Evolutionary conservation across 2,113 vertebrate genomes (phyloP).

Genomic region (Tenrec ecaudatus): DNA sequence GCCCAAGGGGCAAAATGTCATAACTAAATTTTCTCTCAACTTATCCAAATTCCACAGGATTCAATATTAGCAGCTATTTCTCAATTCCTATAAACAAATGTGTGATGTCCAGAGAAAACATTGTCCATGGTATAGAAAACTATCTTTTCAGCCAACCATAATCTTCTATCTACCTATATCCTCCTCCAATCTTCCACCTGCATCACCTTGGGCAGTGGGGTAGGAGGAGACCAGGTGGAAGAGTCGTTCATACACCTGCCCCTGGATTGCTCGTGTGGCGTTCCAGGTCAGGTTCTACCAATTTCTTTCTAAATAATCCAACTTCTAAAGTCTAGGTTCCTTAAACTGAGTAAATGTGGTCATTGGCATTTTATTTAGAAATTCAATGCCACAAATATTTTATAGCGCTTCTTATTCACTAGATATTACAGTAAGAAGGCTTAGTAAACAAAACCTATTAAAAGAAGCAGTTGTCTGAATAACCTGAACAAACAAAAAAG

Average conservation of each 20-base stretch:
- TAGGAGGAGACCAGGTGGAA: background rate
- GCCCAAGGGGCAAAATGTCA: background rate
- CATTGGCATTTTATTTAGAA: slow-evolving; percentile 22
- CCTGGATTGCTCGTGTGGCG: rapidly evolving
- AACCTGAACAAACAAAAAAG: background rate
- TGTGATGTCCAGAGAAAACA: background rate
- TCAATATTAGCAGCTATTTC: background rate
- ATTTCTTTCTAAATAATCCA: background rate
- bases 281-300: background rate
- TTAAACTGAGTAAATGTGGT: background rate
- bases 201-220: too few relatives aligned
- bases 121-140: background rate
- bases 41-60: background rate
- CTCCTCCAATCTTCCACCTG: background rate
- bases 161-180: background rate
- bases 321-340: background rate
- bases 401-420: background rate
- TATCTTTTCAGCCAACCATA: background rate
- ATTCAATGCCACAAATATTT: slow-evolving; percentile 25
- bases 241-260: background rate
- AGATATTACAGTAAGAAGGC: background rate
- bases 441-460: background rate
- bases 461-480: background rate
- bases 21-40: background rate
- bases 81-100: background rate